These are phyloP conservation scores for Antheraea assamensis DNA, from an alignment of 2,888 invertebrate species.

Conservation along the genomic window DNA sequence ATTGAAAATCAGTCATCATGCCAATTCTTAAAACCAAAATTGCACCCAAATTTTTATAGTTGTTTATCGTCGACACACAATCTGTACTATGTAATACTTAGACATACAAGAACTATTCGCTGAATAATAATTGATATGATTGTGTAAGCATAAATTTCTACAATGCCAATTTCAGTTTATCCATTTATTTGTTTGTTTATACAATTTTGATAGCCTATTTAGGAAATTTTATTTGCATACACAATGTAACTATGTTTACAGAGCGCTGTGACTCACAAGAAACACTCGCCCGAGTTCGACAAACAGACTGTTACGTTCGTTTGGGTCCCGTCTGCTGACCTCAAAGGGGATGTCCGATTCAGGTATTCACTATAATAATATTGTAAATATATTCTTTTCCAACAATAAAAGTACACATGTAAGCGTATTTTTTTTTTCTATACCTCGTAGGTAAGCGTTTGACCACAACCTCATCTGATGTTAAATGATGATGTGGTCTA, in stretches of 20 bases:
- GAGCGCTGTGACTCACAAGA: slow-evolving; percentile 87
- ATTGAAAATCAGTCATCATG: too few species aligned
- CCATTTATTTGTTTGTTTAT: background rate
- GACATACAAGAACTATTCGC: too few species aligned
- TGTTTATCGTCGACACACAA: too few species aligned
- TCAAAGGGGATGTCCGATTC: slow-evolving; percentile 84
- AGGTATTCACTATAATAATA: slow-evolving; percentile 63
- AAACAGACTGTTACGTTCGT: slow-evolving; percentile 80
- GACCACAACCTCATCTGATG: too few species aligned
- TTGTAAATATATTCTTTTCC: background rate
- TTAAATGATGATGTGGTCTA: too few species aligned
- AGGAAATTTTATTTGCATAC: background rate
- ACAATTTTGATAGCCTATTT: background rate
- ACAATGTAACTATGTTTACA: slow-evolving; percentile 46
- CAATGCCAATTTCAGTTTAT: background rate
- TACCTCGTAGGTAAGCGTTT: too few species aligned
- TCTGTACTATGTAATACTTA: too few species aligned
- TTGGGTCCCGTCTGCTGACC: slow-evolving; percentile 85
- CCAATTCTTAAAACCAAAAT: too few species aligned
- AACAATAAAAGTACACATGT: too few species aligned
- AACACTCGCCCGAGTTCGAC: slow-evolving; percentile 80
- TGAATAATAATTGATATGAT: too few species aligned
- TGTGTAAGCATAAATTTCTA: background rate
- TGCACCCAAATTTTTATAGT: too few species aligned
- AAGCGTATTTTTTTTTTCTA: too few species aligned